Percentiles rank a stretch among this genome's conserved stretches.
Conservation (phyloP, 1,140 invertebrate species). For the Cyclina sinensis region DNA sequence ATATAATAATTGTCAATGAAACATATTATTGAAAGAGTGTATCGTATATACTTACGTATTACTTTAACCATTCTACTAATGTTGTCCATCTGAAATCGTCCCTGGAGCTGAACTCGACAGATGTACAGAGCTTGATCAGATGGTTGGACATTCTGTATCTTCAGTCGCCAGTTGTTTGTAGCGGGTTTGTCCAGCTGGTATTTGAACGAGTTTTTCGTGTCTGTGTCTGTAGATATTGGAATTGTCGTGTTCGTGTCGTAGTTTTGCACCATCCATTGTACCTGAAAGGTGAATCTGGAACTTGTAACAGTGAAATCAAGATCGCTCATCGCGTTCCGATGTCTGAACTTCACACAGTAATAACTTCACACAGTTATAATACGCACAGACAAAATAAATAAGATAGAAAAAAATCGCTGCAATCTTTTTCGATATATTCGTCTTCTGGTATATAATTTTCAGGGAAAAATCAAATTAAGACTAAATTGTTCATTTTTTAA, state of each 20-base stretch:
- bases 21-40: too few relatives aligned
- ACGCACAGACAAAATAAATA: too few relatives aligned
- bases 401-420: too few relatives aligned
- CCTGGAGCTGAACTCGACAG: constrained; percentile 73
- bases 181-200: constrained; percentile 75
- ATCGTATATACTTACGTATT: constrained; percentile 74
- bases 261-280: constrained; percentile 70
- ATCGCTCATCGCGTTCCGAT: too few relatives aligned
- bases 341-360: too few relatives aligned
- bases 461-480: too few relatives aligned
- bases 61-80: constrained; percentile 63
- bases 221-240: constrained; percentile 70
- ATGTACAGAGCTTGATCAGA: constrained; percentile 75
- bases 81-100: constrained; percentile 59
- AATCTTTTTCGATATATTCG: too few relatives aligned
- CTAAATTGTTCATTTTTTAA: too few relatives aligned
- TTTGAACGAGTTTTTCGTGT: constrained; percentile 73
- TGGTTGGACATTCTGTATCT: constrained; percentile 77
- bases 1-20: too few relatives aligned
- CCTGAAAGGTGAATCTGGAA: constrained; percentile 55
- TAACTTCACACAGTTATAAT: too few relatives aligned
- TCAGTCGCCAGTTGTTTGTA: constrained; percentile 73
- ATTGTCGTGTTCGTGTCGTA: constrained; percentile 35
- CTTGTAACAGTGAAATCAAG: too few relatives aligned
- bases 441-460: too few relatives aligned